These are phyloP conservation scores for Columba livia DNA, from an alignment of 2,113 vertebrate genomes.

Conservation along the genomic window DNA sequence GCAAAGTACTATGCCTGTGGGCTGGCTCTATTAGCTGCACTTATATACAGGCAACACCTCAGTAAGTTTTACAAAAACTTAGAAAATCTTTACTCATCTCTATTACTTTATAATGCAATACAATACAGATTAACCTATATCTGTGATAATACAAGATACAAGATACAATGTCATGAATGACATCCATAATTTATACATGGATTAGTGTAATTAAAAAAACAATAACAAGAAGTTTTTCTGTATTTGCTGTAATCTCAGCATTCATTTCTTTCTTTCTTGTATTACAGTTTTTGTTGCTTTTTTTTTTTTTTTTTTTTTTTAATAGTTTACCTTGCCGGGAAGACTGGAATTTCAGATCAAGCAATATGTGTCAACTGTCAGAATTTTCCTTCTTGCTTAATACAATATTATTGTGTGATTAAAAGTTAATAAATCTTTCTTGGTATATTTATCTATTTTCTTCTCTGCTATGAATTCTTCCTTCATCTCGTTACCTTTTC, in stretches of 20 bases:
- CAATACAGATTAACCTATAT: neutral
- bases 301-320: neutral
- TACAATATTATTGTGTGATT: neutral
- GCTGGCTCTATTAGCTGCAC: neutral
- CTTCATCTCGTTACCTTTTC: neutral
- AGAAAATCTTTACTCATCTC: neutral
- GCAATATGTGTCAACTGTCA: neutral
- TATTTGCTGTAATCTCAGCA: neutral
- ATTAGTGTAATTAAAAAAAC: neutral
- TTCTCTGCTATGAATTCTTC: neutral
- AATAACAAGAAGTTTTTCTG: neutral
- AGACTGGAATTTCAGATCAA: neutral
- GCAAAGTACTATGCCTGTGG: neutral
- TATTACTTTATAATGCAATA: neutral
- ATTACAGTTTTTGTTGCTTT: neutral
- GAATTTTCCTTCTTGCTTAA: neutral
- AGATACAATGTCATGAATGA: neutral
- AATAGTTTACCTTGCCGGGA: neutral
- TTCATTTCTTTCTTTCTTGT: neutral
- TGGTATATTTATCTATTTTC: neutral
- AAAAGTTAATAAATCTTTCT: neutral
- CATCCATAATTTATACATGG: neutral
- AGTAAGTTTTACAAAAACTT: neutral
- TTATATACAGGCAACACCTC: neutral
- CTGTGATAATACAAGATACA: neutral